phyloP scores from a whole-genome alignment of 2,113 vertebrate species.

The Furnarius figulus region DNA sequence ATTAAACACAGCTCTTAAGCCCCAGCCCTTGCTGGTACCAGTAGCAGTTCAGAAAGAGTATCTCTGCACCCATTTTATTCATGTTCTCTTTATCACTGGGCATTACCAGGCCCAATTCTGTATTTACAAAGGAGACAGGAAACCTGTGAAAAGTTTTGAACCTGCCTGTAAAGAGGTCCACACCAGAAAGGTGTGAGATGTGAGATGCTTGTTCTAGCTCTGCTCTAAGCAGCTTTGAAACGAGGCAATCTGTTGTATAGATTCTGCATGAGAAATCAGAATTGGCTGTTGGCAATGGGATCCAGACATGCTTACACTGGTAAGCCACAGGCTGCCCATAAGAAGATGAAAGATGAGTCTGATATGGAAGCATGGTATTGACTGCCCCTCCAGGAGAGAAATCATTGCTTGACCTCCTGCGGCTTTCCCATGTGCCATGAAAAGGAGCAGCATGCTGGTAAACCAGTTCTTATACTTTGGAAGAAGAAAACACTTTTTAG shows the following conservation, averaged over 20 bases:
- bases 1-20: not conserved
- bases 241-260: not conserved
- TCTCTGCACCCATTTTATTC: not conserved
- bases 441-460: not conserved
- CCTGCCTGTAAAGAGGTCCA: not conserved
- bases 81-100: not conserved
- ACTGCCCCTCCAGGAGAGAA: not conserved
- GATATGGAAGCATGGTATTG: not conserved
- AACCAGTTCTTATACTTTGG: not conserved
- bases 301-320: not conserved
- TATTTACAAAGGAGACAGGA: not conserved
- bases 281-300: not conserved
- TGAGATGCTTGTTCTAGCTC: not conserved
- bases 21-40: not conserved
- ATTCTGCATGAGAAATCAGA: not conserved
- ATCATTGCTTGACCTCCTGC: not conserved
- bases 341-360: not conserved
- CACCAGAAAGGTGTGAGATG: not conserved
- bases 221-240: not conserved
- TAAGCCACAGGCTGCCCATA: not conserved
- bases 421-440: not conserved
- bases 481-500: not conserved
- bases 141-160: not conserved
- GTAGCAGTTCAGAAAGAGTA: not conserved
- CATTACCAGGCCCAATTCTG: not conserved